A percentile compares a stretch with the other conserved stretches of the same genome.
phyloP scores from a whole-genome alignment of 2,797 vertebrate genomes.

The Micromesistius poutassou region DNA sequence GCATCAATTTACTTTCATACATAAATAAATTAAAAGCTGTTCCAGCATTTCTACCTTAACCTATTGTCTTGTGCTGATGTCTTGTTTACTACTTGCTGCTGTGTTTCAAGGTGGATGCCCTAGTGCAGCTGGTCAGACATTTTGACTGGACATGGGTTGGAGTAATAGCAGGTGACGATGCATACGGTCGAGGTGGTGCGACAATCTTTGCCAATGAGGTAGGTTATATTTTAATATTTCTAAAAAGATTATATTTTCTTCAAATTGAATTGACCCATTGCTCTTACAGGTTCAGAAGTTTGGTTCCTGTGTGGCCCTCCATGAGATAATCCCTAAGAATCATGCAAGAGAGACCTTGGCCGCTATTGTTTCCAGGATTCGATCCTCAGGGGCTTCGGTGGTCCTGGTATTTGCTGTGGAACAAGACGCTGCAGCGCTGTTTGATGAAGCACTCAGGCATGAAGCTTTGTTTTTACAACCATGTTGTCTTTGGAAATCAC shows the following conservation, averaged over 20 bases:
- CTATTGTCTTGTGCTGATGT: background rate
- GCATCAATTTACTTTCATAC: background rate
- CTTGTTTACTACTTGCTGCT: background rate
- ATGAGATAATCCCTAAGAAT: slow-evolving; percentile 77
- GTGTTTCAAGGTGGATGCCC: slow-evolving; percentile 63
- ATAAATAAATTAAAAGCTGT: background rate
- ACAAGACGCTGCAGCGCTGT: slow-evolving; percentile 73
- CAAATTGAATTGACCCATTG: background rate
- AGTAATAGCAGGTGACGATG: slow-evolving; percentile 76
- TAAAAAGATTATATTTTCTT: background rate
- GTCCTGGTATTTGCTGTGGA: slow-evolving; percentile 79
- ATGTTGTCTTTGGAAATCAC: background rate
- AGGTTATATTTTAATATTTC: background rate
- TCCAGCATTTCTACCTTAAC: no score
- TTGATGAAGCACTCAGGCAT: slow-evolving; percentile 68
- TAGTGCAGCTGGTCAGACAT: slow-evolving; percentile 75
- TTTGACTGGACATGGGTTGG: slow-evolving; percentile 81
- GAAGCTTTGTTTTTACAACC: slow-evolving; percentile 19
- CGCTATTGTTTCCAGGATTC: slow-evolving; percentile 66
- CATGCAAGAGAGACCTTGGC: slow-evolving; percentile 57
- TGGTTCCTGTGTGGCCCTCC: slow-evolving; percentile 71
- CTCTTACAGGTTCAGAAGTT: slow-evolving; percentile 54
- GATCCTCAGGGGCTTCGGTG: slow-evolving; percentile 63
- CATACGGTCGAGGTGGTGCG: slow-evolving; percentile 74
- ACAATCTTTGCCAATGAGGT: slow-evolving; percentile 72